Conservation (phyloP, 2,888 invertebrate species). For the Philonicus albiceps region DNA sequence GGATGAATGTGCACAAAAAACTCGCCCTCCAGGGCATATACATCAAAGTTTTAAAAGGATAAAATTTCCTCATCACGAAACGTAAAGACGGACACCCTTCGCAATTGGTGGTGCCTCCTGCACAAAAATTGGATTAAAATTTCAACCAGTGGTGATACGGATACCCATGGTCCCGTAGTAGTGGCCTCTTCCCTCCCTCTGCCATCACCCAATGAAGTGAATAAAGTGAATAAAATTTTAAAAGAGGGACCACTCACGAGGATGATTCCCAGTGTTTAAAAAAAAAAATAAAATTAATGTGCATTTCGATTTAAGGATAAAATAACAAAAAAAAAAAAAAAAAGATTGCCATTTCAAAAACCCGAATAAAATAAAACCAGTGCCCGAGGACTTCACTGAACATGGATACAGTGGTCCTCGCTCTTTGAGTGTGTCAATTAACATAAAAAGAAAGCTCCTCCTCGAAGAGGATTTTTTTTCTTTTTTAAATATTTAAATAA, state of each 20-base stretch:
- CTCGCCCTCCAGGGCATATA: not conserved
- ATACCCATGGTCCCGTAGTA: not conserved
- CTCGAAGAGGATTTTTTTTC: not conserved
- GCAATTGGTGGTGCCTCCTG: no score
- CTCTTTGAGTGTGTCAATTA: not conserved
- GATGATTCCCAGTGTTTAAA: not conserved
- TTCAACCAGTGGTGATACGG: not conserved
- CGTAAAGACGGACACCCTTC: not conserved
- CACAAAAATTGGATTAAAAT: not conserved
- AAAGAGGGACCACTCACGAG: not conserved
- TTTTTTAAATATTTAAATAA: not conserved
- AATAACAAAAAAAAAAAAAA: no score
- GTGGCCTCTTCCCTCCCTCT: no score
- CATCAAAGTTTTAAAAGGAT: not conserved
- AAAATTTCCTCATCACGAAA: not conserved
- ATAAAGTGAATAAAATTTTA: not conserved
- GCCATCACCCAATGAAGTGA: not conserved
- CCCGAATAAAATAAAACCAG: not conserved
- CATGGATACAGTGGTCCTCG: conserved; percentile 4
- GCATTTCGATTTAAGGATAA: not conserved
- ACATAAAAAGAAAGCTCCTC: not conserved
- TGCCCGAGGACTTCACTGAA: not conserved
- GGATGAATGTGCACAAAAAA: not conserved
- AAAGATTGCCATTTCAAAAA: not conserved
- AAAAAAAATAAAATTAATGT: not conserved